Evolutionary conservation across 1,140 invertebrate genomes (phyloP).

Genomic region (Tetramorium alpestre): DNA sequence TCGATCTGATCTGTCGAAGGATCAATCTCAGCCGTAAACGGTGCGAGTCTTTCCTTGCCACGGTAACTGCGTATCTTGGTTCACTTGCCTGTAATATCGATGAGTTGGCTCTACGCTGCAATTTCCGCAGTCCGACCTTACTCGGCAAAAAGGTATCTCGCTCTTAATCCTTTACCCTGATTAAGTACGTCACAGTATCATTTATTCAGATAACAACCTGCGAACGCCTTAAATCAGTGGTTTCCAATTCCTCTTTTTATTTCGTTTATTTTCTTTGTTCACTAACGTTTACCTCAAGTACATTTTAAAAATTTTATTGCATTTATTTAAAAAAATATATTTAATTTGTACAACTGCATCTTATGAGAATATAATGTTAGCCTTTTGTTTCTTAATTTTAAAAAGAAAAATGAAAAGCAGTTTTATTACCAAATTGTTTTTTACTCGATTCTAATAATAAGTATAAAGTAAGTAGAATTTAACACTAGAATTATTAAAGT

Average conservation of each 20-base stretch:
- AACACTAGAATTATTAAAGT: no score
- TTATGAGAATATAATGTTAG: neutral
- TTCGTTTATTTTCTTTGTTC: neutral
- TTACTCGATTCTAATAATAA: neutral
- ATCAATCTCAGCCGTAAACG: slow-evolving; percentile 37
- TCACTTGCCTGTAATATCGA: slow-evolving; percentile 49
- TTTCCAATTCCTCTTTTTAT: neutral
- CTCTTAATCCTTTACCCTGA: neutral
- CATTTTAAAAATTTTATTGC: neutral
- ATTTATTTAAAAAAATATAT: neutral
- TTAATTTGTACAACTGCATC: neutral
- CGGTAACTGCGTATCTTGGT: slow-evolving; percentile 38
- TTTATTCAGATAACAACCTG: slow-evolving; percentile 36
- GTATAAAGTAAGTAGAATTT: neutral
- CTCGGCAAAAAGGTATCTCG: slow-evolving; percentile 18
- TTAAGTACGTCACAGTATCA: slow-evolving; percentile 6
- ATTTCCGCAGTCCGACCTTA: slow-evolving; percentile 31
- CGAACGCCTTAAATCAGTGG: slow-evolving; percentile 5
- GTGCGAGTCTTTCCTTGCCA: neutral
- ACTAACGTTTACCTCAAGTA: neutral
- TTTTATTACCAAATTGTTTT: neutral
- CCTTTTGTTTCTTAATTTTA: neutral
- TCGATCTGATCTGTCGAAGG: slow-evolving; percentile 15
- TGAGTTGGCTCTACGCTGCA: slow-evolving; percentile 31
- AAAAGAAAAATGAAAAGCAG: neutral